Conservation (phyloP, 2,113 vertebrate species). For the Ammodytes dubius region DNA sequence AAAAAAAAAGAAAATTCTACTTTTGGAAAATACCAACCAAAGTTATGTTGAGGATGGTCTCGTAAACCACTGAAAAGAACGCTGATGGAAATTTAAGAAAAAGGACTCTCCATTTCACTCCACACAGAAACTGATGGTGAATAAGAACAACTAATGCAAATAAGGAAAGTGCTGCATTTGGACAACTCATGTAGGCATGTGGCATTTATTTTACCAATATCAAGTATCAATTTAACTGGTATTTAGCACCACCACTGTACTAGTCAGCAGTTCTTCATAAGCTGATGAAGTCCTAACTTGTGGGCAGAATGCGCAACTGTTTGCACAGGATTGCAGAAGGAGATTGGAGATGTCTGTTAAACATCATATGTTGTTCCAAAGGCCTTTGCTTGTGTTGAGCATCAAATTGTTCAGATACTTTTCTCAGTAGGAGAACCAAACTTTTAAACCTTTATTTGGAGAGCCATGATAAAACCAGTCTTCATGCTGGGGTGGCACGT, state of each 20-base stretch:
- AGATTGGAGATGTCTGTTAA: background rate
- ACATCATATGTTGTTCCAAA: no score
- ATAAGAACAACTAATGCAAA: slow-evolving; percentile 37
- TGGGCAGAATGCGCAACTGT: background rate
- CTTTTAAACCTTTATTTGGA: no score
- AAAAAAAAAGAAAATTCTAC: background rate
- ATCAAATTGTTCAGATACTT: no score
- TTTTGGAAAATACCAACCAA: slow-evolving; percentile 56
- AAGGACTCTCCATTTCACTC: background rate
- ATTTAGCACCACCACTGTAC: slow-evolving; percentile 7
- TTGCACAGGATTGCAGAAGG: background rate
- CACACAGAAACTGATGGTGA: background rate
- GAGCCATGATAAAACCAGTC: no score
- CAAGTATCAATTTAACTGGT: slow-evolving; percentile 20
- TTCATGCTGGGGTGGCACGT: no score
- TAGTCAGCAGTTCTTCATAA: slow-evolving; percentile 23
- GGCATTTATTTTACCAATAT: slow-evolving; percentile 20
- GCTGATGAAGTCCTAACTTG: background rate
- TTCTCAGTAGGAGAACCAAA: no score
- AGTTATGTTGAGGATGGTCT: slow-evolving; percentile 38
- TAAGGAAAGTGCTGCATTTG: slow-evolving; percentile 19
- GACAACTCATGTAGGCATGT: background rate
- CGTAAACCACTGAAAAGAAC: slow-evolving; percentile 17
- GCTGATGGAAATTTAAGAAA: slow-evolving; percentile 48
- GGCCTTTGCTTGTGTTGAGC: background rate